Conservation (phyloP, 2,113 vertebrate genomes). For the Semnornis frantzii region DNA sequence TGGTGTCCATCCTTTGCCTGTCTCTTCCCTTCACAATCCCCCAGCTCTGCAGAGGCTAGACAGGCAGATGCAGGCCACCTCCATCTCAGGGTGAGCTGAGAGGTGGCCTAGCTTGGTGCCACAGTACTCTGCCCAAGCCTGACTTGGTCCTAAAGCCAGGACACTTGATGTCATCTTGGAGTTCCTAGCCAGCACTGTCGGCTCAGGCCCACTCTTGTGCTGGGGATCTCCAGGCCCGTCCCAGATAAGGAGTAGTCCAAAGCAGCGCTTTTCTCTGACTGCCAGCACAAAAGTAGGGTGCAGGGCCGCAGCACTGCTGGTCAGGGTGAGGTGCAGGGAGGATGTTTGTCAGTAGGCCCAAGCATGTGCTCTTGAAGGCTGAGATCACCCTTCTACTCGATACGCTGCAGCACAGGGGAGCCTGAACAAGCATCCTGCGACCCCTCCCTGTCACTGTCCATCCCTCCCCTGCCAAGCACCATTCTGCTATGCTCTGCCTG, state of each 20-base stretch:
- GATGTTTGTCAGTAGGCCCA: not conserved
- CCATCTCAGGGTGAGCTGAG: not conserved
- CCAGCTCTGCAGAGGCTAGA: not conserved
- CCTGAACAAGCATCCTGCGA: not conserved
- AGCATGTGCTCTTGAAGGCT: not conserved
- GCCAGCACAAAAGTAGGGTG: not conserved
- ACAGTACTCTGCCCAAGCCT: not conserved
- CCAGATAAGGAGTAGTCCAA: not conserved
- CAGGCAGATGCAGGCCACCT: not conserved
- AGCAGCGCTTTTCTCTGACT: not conserved
- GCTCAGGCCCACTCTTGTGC: not conserved
- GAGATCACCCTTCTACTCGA: fast-evolving
- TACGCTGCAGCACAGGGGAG: not conserved
- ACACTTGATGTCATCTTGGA: fast-evolving
- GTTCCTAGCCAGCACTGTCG: not conserved
- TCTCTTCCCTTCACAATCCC: not conserved
- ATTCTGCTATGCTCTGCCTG: not conserved
- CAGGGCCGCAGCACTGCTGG: not conserved
- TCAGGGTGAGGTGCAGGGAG: not conserved
- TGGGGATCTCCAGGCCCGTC: not conserved
- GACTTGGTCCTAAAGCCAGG: not conserved
- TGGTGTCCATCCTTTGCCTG: not conserved
- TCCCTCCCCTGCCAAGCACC: not conserved
- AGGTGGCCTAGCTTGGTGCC: fast-evolving
- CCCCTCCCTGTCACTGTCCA: not conserved